Conservation (phyloP, 2,888 invertebrate genomes). For the Ariolimax columbianus region DNA sequence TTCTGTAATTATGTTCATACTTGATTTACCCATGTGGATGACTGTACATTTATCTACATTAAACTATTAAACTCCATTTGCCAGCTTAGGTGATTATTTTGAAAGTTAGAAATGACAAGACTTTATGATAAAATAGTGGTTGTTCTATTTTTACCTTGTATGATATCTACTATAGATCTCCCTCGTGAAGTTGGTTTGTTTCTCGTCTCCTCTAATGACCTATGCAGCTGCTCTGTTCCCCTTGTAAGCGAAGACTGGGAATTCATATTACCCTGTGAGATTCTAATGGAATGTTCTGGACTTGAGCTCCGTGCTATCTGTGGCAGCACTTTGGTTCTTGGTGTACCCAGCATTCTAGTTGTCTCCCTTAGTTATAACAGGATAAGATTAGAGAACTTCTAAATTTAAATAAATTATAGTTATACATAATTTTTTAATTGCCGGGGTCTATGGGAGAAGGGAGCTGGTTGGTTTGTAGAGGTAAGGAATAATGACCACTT, state of each 20-base stretch:
- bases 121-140: neutral
- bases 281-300: conserved; percentile 30
- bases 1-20: no score
- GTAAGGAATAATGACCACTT: no score
- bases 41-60: no score
- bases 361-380: no score
- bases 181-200: conserved; percentile 15
- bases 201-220: conserved; percentile 51
- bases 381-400: no score
- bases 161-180: conserved; percentile 35
- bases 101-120: neutral
- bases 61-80: no score
- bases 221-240: conserved; percentile 24
- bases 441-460: no score
- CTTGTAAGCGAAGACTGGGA: neutral
- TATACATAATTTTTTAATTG: no score
- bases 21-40: no score
- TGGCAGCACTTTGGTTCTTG: conserved; percentile 53
- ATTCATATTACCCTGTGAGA: neutral
- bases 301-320: conserved; percentile 50
- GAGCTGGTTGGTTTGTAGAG: no score
- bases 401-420: no score
- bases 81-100: neutral
- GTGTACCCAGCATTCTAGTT: conserved; percentile 52
- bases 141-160: neutral